A percentile compares a stretch with the other conserved stretches of the same genome.
Conservation (phyloP, 2,113 vertebrate genomes). For the Sula dactylatra region DNA sequence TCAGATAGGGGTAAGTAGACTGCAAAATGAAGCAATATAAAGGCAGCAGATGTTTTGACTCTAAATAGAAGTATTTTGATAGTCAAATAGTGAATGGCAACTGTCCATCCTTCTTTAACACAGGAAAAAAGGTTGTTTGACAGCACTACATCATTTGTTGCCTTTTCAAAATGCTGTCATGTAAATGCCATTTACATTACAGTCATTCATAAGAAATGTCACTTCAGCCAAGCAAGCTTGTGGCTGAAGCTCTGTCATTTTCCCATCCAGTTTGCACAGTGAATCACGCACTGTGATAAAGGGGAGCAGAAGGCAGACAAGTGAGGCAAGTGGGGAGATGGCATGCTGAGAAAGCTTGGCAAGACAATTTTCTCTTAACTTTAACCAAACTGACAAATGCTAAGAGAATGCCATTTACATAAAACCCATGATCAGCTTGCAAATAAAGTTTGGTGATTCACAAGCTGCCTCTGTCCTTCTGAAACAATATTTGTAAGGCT, state of each 20-base stretch:
- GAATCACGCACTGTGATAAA: background rate
- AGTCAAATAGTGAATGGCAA: background rate
- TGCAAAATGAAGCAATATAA: background rate
- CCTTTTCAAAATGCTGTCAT: background rate
- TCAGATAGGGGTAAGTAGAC: background rate
- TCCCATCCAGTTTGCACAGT: background rate
- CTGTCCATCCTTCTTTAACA: background rate
- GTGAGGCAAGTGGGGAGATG: background rate
- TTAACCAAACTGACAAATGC: conserved; percentile 11
- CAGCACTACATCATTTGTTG: conserved; percentile 1
- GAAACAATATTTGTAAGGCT: background rate
- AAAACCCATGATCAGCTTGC: background rate
- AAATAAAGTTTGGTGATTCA: conserved; percentile 17
- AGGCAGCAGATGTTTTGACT: background rate
- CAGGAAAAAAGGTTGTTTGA: background rate
- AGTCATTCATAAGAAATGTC: conserved; percentile 35
- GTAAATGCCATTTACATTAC: conserved; percentile 26
- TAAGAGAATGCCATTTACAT: background rate
- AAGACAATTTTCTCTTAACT: background rate
- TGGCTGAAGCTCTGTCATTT: conserved; percentile 1
- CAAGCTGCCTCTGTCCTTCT: background rate
- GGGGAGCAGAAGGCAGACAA: background rate
- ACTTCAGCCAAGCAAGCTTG: background rate
- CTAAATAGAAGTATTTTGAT: background rate
- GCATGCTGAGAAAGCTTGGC: conserved; percentile 10